phyloP scores from a whole-genome alignment of 2,797 vertebrate species.

The Cercopithecus diana region DNA sequence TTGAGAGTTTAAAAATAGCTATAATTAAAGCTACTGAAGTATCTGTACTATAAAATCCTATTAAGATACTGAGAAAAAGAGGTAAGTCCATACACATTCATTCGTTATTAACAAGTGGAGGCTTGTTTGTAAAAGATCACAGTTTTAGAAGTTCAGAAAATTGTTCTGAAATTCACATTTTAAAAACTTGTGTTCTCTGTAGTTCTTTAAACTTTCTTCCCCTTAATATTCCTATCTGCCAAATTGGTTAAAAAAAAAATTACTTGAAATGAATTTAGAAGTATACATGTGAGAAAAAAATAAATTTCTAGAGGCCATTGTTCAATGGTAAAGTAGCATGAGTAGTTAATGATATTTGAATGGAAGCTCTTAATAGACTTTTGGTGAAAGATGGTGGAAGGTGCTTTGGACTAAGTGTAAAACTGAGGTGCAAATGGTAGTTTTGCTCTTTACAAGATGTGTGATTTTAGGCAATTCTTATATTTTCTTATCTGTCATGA shows the following conservation, averaged over 20 bases:
- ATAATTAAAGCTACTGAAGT: conserved; percentile 1
- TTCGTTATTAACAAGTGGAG: background rate
- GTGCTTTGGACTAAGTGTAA: background rate
- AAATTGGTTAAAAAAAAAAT: background rate
- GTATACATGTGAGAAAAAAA: background rate
- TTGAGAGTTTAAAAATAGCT: background rate
- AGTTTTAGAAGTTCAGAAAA: conserved; percentile 24
- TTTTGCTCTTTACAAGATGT: background rate
- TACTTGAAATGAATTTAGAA: background rate
- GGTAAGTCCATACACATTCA: background rate
- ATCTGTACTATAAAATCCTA: background rate
- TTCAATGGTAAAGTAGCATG: background rate
- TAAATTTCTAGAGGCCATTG: background rate
- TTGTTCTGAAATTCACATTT: background rate
- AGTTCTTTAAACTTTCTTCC: background rate
- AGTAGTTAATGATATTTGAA: conserved; percentile 11
- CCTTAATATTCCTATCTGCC: background rate
- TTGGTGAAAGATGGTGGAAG: background rate
- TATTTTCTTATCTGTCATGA: background rate
- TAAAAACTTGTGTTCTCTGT: background rate
- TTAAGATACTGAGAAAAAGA: background rate
- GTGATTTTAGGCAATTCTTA: background rate
- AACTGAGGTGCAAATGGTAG: background rate
- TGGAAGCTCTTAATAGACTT: background rate
- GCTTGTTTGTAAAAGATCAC: background rate